phyloP scores from a whole-genome alignment of 2,113 vertebrate genomes.

The Cisticola juncidis region DNA sequence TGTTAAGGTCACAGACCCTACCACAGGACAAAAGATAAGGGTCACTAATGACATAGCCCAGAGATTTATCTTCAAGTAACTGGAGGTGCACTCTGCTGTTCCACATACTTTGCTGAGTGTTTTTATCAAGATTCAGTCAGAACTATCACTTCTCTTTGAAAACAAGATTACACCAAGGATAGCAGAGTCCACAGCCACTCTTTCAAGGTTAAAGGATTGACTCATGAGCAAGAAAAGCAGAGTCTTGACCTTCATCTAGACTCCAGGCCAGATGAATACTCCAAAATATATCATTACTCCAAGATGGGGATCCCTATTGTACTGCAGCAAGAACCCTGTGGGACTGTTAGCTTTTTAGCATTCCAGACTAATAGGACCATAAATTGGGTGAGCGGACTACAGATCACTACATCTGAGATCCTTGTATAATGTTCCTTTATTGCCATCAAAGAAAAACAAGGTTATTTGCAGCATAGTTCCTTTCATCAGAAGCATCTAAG shows the following conservation, averaged over 20 bases:
- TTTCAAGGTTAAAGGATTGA: neutral
- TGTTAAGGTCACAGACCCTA: neutral
- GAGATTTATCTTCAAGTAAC: neutral
- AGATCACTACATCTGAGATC: neutral
- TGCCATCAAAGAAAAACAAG: neutral
- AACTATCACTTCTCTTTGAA: neutral
- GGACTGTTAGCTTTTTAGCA: neutral
- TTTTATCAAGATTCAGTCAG: neutral
- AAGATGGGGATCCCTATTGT: neutral
- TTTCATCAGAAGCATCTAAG: neutral
- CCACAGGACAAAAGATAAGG: neutral
- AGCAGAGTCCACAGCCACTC: neutral
- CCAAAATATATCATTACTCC: neutral
- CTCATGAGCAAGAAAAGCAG: neutral
- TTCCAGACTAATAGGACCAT: neutral
- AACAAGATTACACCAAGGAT: neutral
- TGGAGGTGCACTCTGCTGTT: neutral
- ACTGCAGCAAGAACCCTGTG: neutral
- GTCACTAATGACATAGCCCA: neutral
- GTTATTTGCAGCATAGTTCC: neutral
- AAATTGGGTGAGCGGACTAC: neutral
- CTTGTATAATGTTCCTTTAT: neutral
- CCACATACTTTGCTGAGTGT: neutral
- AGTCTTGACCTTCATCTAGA: neutral
- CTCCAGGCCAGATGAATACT: neutral